Evolutionary conservation across 2,797 vertebrate species (phyloP).

Genomic region (Peromyscus aztecus): DNA sequence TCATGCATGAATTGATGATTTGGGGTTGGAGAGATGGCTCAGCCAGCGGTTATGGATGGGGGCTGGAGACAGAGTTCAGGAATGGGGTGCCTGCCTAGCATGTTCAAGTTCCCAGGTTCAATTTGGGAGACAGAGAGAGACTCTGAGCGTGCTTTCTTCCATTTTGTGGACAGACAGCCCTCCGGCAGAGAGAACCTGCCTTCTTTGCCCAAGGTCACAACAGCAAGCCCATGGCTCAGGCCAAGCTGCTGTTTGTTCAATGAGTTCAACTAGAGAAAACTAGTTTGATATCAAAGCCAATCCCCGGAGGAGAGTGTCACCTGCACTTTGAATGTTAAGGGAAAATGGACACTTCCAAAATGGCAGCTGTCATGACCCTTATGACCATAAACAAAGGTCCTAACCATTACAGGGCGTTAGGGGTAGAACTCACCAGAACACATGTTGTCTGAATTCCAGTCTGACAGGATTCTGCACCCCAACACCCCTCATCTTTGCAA

Average conservation of each 20-base stretch:
- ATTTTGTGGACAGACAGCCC: background rate
- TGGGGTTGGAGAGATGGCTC: background rate
- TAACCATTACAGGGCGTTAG: background rate
- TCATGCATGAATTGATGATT: background rate
- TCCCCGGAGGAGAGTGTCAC: background rate
- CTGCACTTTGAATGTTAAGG: constrained; percentile 17
- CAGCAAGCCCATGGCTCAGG: background rate
- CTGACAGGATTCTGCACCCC: background rate
- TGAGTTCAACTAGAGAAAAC: background rate
- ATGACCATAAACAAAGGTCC: background rate
- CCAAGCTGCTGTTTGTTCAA: constrained; percentile 27
- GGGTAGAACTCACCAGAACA: background rate
- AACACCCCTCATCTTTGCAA: background rate
- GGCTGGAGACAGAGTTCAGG: background rate
- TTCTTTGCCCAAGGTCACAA: constrained; percentile 49
- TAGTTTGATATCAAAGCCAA: constrained; percentile 66
- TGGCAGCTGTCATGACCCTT: background rate
- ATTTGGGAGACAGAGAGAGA: background rate
- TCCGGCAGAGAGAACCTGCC: background rate
- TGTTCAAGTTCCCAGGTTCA: background rate
- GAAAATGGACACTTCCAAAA: background rate
- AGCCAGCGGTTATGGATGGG: no score
- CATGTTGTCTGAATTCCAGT: background rate
- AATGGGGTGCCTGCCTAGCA: background rate
- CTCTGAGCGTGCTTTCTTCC: no score